phyloP scores from a whole-genome alignment of 2,797 vertebrate species.

The Syncerus caffer region DNA sequence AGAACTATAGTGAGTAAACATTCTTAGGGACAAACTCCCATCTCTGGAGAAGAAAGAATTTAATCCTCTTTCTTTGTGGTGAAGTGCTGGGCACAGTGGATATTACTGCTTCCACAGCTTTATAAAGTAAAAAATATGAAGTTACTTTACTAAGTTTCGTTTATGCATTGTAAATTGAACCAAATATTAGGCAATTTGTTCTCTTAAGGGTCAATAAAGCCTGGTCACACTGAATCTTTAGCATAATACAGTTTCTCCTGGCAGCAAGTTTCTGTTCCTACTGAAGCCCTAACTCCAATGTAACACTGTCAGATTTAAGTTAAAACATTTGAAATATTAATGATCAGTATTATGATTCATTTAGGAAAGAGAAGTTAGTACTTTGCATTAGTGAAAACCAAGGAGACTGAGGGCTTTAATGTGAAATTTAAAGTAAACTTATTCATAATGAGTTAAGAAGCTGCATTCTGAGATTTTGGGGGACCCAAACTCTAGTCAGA shows the following conservation, averaged over 20 bases:
- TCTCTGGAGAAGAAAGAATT: background rate
- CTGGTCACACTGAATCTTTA: background rate
- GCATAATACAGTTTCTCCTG: background rate
- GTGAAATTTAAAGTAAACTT: slow-evolving; percentile 26
- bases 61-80: background rate
- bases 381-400: background rate
- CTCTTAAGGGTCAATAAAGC: background rate
- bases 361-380: background rate
- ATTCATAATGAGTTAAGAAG: slow-evolving; percentile 41
- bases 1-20: background rate
- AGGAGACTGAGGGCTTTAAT: background rate
- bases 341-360: background rate
- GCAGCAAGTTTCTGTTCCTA: background rate
- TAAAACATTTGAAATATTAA: slow-evolving; percentile 3
- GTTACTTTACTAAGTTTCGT: background rate
- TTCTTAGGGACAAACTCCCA: background rate
- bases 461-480: background rate
- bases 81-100: background rate
- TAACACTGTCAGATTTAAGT: background rate
- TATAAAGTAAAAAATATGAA: background rate
- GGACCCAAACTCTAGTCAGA: background rate
- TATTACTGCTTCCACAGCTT: background rate
- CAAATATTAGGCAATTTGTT: background rate
- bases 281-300: background rate
- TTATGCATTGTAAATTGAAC: background rate